Evolutionary conservation across 2,797 vertebrate species (phyloP), one percentile per base, ranked within the genome.

Genomic region (Hypotaenidia okinawae): DNA sequence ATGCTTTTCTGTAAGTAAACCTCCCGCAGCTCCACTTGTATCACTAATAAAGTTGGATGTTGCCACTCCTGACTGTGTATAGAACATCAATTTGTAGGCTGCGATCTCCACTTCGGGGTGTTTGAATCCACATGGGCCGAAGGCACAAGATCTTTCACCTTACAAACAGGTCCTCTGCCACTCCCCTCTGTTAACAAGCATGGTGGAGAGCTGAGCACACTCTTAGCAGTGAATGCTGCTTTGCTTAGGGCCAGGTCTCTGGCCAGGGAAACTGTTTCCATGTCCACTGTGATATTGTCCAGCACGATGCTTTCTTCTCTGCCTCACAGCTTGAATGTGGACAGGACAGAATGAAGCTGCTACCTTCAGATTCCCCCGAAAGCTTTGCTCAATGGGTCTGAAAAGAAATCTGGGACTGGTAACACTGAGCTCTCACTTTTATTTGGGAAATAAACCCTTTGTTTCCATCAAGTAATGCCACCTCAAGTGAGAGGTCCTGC

Each of bases 51-150:
- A 66, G 19, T 3, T 7, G 61, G 82, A 24, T 47, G 61, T 68
- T 10, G 0, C 30, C 5, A 43, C 32, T 85, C 32, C 68, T 14
- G 70, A 67, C 69, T 55, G 69, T 5, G 3, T 16, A 5, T 35
- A 0, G 1, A 55, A 30, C 33, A 7, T 35, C 47, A 17, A 4
- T 10, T 32, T 62, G 30, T n/a, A 2, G 66, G 3, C 7, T 14
- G 13, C 16, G n/a, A 18, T 59, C 28, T 61, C 30, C 24, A 9
- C 6, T 41, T 78, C 24, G 62, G 64, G 58, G 15, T 23, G 18
- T 49, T 54, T 54, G 59, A 78, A 77, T 45, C 35, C 16, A 2
- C 1, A 14, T 17, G 47, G n/a, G 22, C 19, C 59, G 72, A n/a
- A 68, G 55, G 35, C 41, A 32, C 3, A 1, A 47, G 52, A 11